Percentiles rank a stretch among this genome's conserved stretches.
These are phyloP conservation scores for Osmerus eperlanus DNA, from an alignment of 2,113 vertebrate genomes.

Conservation along the genomic window DNA sequence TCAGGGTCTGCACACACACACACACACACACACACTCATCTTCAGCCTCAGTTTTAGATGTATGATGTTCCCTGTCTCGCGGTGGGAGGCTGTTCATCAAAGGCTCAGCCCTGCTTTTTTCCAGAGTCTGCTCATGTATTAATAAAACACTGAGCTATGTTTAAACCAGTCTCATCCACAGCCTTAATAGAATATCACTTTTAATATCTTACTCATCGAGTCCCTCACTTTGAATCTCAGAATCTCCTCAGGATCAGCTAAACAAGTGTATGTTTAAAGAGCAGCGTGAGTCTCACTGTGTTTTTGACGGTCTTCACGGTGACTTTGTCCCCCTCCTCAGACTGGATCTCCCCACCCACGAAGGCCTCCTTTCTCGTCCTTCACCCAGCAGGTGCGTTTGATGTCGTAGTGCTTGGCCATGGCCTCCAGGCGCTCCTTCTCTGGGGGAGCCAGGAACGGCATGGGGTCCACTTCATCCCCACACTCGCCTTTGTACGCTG, in stretches of 20 bases:
- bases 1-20: constrained; percentile 62
- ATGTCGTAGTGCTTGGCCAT: constrained; percentile 76
- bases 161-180: no score
- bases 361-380: constrained; percentile 71
- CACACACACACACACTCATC: background rate
- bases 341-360: constrained; percentile 67
- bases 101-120: no score
- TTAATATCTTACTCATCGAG: no score
- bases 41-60: background rate
- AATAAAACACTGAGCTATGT: no score
- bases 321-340: constrained; percentile 74
- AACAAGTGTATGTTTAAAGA: background rate
- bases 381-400: constrained; percentile 75
- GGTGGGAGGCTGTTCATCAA: no score
- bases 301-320: constrained; percentile 69
- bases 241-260: no score
- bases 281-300: constrained; percentile 48
- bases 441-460: constrained; percentile 68
- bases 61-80: no score
- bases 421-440: constrained; percentile 74
- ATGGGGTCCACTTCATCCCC: constrained; percentile 69
- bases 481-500: constrained; percentile 72
- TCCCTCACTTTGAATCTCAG: no score
- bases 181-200: no score
- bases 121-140: no score